A percentile compares a stretch with the other conserved stretches of the same genome.
phyloP scores from a whole-genome alignment of 92 coral and sea anemone genomes.

The Epizoanthus illoricatus region DNA sequence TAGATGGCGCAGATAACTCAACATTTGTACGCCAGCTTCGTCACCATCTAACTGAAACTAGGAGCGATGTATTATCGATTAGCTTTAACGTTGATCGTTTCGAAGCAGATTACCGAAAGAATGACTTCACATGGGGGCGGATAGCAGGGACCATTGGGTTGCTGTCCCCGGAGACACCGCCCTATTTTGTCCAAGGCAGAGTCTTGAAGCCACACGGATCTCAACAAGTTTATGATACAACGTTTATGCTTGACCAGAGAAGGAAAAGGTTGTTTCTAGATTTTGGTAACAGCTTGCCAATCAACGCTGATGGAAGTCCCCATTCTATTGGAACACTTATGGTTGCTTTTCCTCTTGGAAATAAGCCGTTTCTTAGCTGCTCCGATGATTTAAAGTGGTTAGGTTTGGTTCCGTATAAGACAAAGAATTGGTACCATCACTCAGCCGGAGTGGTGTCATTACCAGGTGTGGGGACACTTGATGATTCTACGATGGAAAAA shows the following conservation, averaged over 20 bases:
- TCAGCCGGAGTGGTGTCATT: constrained; percentile 54
- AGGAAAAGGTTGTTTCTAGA: constrained; percentile 47
- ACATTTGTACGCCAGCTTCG: constrained; percentile 40
- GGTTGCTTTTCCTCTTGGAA: constrained; percentile 27
- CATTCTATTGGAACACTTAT: not conserved
- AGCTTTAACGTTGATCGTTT: constrained; percentile 60
- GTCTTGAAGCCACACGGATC: constrained; percentile 29
- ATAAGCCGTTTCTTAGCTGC: constrained; percentile 29
- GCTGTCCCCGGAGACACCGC: constrained; percentile 55
- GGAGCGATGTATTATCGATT: constrained; percentile 46
- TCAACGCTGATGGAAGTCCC: constrained; percentile 30
- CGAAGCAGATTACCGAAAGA: not conserved
- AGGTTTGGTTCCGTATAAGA: constrained; percentile 34
- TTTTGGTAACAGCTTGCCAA: constrained; percentile 64
- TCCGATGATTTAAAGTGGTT: constrained; percentile 48
- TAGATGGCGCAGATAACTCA: constrained; percentile 13
- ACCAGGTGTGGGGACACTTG: too few relatives aligned
- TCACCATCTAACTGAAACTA: constrained; percentile 15
- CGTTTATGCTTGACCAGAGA: constrained; percentile 54
- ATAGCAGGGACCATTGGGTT: constrained; percentile 46
- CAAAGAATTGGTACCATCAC: constrained; percentile 38
- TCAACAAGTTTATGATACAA: constrained; percentile 26
- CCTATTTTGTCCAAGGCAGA: constrained; percentile 55
- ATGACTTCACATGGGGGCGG: constrained; percentile 41
- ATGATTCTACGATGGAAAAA: too few relatives aligned